phyloP scores from a whole-genome alignment of 53 echinoderm and acorn worm genomes.

The Hippasteria phrygiana region DNA sequence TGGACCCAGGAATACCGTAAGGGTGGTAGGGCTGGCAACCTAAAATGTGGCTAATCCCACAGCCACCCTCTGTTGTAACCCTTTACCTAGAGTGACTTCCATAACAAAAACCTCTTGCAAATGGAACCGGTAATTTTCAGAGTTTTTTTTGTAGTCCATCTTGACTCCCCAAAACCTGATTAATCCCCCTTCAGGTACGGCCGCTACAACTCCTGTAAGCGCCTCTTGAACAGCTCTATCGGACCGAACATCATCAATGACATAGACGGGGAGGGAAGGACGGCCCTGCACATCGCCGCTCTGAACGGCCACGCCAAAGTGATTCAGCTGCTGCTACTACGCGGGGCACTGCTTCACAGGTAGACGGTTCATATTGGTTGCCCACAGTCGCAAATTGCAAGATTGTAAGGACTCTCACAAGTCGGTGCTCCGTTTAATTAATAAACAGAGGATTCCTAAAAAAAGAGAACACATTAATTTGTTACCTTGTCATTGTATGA shows the following conservation, averaged over 20 bases:
- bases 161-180: neutral
- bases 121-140: no score
- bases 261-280: constrained; percentile 86
- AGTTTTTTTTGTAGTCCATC: neutral
- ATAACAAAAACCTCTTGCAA: no score
- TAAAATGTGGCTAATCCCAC: no score
- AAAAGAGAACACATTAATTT: no score
- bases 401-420: no score
- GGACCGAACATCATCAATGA: constrained; percentile 94
- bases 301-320: constrained; percentile 85
- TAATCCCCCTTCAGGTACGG: constrained; percentile 70
- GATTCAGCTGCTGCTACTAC: constrained; percentile 72
- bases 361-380: neutral
- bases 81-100: no score
- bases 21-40: no score
- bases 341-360: constrained; percentile 93
- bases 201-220: constrained; percentile 83
- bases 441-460: no score
- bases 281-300: constrained; percentile 89
- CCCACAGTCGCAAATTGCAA: neutral
- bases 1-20: no score
- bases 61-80: no score
- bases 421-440: no score
- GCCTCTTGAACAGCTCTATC: constrained; percentile 83
- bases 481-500: no score